Percentiles rank a stretch among this genome's conserved stretches.
phyloP scores from a whole-genome alignment of 2,888 invertebrate genomes.

The Drosophila cyrtoloma region DNA sequence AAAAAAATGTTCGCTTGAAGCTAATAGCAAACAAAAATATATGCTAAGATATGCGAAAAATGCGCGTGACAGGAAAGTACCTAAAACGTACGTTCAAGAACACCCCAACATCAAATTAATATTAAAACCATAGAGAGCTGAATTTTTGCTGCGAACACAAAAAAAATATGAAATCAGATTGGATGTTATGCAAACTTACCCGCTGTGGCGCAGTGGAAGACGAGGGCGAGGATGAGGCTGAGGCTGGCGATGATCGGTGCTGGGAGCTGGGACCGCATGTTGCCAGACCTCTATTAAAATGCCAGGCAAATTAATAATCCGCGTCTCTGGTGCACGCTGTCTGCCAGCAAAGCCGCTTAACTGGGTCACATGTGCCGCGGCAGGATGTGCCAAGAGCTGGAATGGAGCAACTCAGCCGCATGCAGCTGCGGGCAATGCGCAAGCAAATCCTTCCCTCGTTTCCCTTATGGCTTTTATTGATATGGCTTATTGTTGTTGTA shows the following conservation, averaged over 20 bases:
- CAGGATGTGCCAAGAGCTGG: constrained; percentile 31
- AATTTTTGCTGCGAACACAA: constrained; percentile 16
- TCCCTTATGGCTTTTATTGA: constrained; percentile 27
- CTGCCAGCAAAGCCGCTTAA: constrained; percentile 56
- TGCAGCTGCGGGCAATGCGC: constrained; percentile 52
- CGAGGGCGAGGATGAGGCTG: constrained; percentile 25
- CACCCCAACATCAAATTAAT: constrained; percentile 55
- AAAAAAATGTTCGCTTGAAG: neutral
- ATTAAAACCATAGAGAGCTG: constrained; percentile 14
- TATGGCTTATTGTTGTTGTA: constrained; percentile 36
- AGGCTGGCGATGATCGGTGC: constrained; percentile 50
- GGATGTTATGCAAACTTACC: constrained; percentile 69
- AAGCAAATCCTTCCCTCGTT: constrained; percentile 5
- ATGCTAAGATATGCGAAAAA: neutral
- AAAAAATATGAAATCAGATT: constrained; percentile 25
- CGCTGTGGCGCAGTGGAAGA: constrained; percentile 39
- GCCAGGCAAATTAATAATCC: constrained; percentile 73
- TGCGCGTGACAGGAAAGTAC: neutral
- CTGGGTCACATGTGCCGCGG: constrained; percentile 72
- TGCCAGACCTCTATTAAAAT: constrained; percentile 64
- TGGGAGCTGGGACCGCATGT: constrained; percentile 45
- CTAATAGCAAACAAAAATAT: neutral
- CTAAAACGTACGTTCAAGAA: neutral
- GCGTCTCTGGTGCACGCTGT: constrained; percentile 24
- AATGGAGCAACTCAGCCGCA: constrained; percentile 24